phyloP scores from a whole-genome alignment of 2,797 vertebrate genomes.

The Petrocephalus sullivani region DNA sequence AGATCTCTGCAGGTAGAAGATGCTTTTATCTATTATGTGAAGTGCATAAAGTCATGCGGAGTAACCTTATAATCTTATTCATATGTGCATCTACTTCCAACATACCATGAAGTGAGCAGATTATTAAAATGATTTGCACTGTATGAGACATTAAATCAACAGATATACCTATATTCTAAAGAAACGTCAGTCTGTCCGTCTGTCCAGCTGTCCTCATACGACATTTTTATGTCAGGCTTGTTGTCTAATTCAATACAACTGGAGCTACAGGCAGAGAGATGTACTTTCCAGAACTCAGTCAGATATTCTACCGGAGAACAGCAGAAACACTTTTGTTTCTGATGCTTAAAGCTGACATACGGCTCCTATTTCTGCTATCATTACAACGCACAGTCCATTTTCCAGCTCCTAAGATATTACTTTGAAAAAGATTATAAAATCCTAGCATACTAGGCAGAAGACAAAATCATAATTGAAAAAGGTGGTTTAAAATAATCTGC shows the following conservation, averaged over 20 bases:
- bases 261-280: constrained; percentile 54
- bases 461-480: background rate
- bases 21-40: background rate
- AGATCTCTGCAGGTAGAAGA: background rate
- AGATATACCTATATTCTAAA: background rate
- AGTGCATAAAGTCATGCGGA: constrained; percentile 34
- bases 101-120: background rate
- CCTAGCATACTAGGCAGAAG: background rate
- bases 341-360: background rate
- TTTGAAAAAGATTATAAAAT: background rate
- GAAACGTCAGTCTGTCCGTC: background rate
- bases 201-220: background rate
- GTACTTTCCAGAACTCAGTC: constrained; percentile 29
- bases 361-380: background rate
- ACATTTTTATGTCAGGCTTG: constrained; percentile 26
- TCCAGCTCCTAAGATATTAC: background rate
- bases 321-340: background rate
- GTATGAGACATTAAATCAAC: background rate
- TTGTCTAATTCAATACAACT: constrained; percentile 60
- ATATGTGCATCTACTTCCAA: constrained; percentile 45
- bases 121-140: background rate
- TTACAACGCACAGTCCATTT: background rate
- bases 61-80: constrained; percentile 17
- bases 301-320: background rate
- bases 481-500: background rate